Percentiles rank a stretch among this genome's conserved stretches.
Conservation (phyloP, 2,113 vertebrate species). For the Opisthocomus hoazin region DNA sequence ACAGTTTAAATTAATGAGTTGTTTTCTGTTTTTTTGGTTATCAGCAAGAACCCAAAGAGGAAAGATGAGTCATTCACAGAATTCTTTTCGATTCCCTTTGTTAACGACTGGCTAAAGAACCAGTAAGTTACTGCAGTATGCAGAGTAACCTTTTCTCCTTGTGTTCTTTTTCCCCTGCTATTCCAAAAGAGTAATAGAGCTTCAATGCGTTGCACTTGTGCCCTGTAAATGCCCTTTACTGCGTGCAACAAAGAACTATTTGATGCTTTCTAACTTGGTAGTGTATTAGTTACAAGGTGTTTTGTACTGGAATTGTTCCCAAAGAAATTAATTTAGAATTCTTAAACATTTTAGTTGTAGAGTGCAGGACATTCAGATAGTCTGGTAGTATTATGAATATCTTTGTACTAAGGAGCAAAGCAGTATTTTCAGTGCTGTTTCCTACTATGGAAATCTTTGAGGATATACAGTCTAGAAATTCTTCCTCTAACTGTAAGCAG, state of each 20-base stretch:
- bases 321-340: neutral
- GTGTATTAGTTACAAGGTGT: neutral
- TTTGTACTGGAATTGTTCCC: neutral
- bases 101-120: slow-evolving; percentile 77
- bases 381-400: neutral
- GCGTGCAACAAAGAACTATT: neutral
- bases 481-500: neutral
- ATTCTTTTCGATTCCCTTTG: slow-evolving; percentile 88
- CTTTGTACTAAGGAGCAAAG: neutral
- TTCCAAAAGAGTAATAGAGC: neutral
- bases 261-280: neutral
- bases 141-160: neutral
- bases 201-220: neutral
- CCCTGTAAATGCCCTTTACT: neutral
- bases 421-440: neutral
- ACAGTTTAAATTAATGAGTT: slow-evolving; percentile 15
- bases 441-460: neutral
- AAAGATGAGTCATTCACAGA: slow-evolving; percentile 66
- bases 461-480: neutral
- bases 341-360: neutral
- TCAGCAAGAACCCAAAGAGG: slow-evolving; percentile 83
- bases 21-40: neutral
- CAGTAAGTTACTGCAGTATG: slow-evolving; percentile 78
- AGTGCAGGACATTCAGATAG: neutral
- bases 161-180: neutral